phyloP scores from a whole-genome alignment of 2,113 vertebrate species.

The Myiagra hebetior region DNA sequence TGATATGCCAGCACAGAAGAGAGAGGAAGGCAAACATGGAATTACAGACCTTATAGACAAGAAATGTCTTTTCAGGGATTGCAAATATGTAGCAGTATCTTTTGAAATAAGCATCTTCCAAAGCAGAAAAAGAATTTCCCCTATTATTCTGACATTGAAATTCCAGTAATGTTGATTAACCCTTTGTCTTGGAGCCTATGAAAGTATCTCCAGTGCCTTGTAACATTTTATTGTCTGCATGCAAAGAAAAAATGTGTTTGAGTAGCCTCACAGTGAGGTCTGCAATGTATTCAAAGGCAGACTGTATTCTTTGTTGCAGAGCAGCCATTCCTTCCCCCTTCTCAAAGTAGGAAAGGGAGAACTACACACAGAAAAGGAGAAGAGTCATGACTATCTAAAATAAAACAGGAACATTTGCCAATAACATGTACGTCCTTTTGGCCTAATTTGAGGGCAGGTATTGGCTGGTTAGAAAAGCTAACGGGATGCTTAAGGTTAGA shows the following conservation, averaged over 20 bases:
- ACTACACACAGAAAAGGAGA: not conserved
- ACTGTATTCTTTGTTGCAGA: not conserved
- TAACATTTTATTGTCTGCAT: not conserved
- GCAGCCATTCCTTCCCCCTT: not conserved
- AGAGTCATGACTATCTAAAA: not conserved
- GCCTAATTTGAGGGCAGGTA: not conserved
- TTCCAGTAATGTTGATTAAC: not conserved
- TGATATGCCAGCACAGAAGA: not conserved
- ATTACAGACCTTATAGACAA: not conserved
- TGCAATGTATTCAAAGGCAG: not conserved
- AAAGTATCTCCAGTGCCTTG: not conserved
- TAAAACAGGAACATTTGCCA: not conserved
- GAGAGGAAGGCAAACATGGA: not conserved
- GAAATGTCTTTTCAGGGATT: not conserved
- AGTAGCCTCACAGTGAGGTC: not conserved
- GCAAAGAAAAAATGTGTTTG: not conserved
- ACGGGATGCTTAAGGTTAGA: not conserved
- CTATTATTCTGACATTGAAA: not conserved
- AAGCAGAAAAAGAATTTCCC: not conserved
- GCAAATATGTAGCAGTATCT: not conserved
- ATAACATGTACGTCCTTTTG: not conserved
- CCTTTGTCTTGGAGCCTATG: not conserved
- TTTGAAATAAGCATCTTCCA: not conserved
- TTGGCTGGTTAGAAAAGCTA: not conserved
- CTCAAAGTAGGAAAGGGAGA: not conserved